Base-by-base conservation (phyloP, 1,140 invertebrate genomes). In the Panagrolaimus sp. region DNA sequence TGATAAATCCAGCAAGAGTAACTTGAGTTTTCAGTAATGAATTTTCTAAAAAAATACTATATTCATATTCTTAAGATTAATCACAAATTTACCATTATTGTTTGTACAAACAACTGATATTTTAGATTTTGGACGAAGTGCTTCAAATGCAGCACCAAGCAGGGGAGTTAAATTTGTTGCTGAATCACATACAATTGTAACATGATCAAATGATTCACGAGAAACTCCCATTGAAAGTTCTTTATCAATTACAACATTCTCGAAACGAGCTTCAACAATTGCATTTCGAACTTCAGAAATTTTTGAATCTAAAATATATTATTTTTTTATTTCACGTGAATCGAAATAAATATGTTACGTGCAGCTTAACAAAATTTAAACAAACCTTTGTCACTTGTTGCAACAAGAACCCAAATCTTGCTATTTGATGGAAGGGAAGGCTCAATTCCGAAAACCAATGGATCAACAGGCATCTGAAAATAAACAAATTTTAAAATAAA, bases 121-220 rank as follows among this genome's bases (percentile, higher is more conserved):
- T 32, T 44, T 44, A 1, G 63, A 28, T 17, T 21, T 32, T 38
- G 26, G 45, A 9, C 63, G 9, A 12, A 65, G 43, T 1, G 63
- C 63, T 43, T 58, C 52, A 17, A 58, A 58, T 10, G n/a, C 52
- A 24, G 52, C 52, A 12, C 52, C 52, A 12, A 58, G 17, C 14
- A 58, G 17, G 10, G 52, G 52, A 21, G 52, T 58, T 28, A 58
- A 58, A 58, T 58, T 58, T 9, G 52, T 58, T 21, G 52, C 28
- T 1, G 21, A 21, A 58, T 58, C 52, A 28, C 21, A 21, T 28
- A 58, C 10, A 21, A 58, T 21, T 8, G 28, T 21, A 28, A 28
- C 52, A 58, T 58, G 52, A 58, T 58, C 52, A 12, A 58, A 21
- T 12, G 52, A 58, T 28, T 58, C 52, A 4, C 52, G 8, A 14